These are phyloP conservation scores for Ptyas mucosa DNA, from an alignment of 2,113 vertebrate genomes.

Conservation along the genomic window DNA sequence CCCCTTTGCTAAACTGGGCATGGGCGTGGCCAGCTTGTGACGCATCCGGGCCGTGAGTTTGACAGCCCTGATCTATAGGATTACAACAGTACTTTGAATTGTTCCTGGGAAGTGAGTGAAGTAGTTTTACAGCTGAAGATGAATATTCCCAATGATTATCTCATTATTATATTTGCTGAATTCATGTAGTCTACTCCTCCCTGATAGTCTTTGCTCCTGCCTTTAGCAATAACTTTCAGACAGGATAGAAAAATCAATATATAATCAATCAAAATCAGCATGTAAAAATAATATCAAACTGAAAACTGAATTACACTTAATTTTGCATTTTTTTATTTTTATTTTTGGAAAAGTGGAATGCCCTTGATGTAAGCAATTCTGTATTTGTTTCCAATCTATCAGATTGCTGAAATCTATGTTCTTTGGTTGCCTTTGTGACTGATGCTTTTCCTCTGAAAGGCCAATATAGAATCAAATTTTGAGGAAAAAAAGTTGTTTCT, in stretches of 20 bases:
- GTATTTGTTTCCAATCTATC: background rate
- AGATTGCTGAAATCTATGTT: background rate
- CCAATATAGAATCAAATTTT: slow-evolving; percentile 1
- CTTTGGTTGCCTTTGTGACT: background rate
- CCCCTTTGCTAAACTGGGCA: too few species aligned
- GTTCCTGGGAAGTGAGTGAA: background rate
- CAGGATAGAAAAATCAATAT: background rate
- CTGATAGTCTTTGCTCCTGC: background rate
- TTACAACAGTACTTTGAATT: background rate
- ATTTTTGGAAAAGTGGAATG: background rate
- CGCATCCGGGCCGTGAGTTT: too few species aligned
- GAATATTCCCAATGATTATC: background rate
- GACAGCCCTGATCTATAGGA: background rate
- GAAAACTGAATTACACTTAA: background rate
- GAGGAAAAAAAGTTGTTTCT: background rate
- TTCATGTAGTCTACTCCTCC: background rate
- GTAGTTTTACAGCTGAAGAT: background rate
- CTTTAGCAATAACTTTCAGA: background rate
- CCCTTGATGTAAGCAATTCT: background rate
- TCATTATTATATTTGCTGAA: background rate
- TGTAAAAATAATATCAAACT: background rate
- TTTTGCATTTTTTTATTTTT: background rate
- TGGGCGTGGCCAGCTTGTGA: too few species aligned
- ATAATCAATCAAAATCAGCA: background rate
- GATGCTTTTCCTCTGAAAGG: background rate